Evolutionary conservation across 2,113 vertebrate species (phyloP), one percentile per base, ranked within the genome.

Genomic region (Oostethus manadensis): DNA sequence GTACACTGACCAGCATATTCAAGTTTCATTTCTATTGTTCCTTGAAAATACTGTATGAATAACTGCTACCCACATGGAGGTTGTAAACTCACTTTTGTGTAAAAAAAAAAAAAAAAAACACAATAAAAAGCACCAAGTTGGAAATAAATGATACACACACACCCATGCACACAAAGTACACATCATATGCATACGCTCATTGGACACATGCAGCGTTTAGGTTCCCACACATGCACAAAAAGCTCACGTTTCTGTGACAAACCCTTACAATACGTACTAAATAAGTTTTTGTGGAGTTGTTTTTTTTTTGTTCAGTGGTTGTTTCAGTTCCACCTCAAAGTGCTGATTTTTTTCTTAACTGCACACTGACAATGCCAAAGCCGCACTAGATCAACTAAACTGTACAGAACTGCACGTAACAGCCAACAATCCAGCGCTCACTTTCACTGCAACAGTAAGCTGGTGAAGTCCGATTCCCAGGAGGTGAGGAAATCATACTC

Each of bases 361-460:
- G 56, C 85, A 85, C 80, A 85, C 84, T 83, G 82, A 77, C 48
- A 53, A 62, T 62, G 33, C 55, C 63, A 51, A 45, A 59, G 64
- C 70, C 21, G 68, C 58, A 66, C 56, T 45, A 58, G 29, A 58
- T 72, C 33, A 58, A 81, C 78, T 62, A 47, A 68, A 76, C 77
- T 63, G 63, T 48, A 78, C 71, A 65, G 78, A 42, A 69, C 68
- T 16, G 50, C 35, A 81, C 78, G 71, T 63, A 65, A 81, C 74
- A 63, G 65, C 68, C 71, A 59, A 80, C 70, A 18, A 69, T 46
- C 76, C 67, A 56, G 70, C 55, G 67, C 57, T 65, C 57, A 81
- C 66, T 69, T 55, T 29, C 72, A 83, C 76, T 60, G 61, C 45
- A 44, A 85, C 79, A 76, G 61, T 16, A 55, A 68, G 56, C 73